Conservation (phyloP, 2,797 vertebrate species). For the Nyctibius grandis region DNA sequence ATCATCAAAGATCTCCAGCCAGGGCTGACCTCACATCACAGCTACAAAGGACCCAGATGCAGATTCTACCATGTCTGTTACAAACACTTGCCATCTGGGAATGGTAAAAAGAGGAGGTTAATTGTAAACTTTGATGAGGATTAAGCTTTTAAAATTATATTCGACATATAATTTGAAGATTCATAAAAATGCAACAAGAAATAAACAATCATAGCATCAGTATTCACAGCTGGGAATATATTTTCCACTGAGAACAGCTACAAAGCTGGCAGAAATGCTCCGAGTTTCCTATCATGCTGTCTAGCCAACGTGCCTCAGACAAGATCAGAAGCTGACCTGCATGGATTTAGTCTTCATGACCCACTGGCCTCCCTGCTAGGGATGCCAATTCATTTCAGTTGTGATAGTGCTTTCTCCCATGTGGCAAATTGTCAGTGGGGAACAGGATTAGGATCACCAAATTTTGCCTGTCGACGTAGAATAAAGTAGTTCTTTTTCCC, state of each 20-base stretch:
- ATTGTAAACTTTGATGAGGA: background rate
- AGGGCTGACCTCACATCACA: background rate
- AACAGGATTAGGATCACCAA: background rate
- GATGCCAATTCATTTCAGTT: background rate
- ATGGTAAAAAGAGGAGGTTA: background rate
- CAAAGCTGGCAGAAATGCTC: background rate
- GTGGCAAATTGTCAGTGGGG: background rate
- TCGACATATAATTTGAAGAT: background rate
- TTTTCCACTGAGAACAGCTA: background rate
- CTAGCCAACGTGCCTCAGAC: background rate
- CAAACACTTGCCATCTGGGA: background rate
- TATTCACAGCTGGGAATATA: background rate
- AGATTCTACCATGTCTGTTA: background rate
- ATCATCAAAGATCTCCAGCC: background rate
- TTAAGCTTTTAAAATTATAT: background rate
- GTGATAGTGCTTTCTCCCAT: background rate
- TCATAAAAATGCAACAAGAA: background rate
- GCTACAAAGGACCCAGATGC: background rate
- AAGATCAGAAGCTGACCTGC: background rate
- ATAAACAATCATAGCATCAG: background rate
- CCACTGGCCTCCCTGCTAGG: conserved; percentile 9
- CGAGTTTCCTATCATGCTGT: background rate
- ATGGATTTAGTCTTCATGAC: background rate
- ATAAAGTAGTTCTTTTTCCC: background rate
- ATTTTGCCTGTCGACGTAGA: background rate